Percentiles rank a stretch among this genome's conserved stretches.
Conservation (phyloP, 2,888 invertebrate species). For the Drosophila monieri region DNA sequence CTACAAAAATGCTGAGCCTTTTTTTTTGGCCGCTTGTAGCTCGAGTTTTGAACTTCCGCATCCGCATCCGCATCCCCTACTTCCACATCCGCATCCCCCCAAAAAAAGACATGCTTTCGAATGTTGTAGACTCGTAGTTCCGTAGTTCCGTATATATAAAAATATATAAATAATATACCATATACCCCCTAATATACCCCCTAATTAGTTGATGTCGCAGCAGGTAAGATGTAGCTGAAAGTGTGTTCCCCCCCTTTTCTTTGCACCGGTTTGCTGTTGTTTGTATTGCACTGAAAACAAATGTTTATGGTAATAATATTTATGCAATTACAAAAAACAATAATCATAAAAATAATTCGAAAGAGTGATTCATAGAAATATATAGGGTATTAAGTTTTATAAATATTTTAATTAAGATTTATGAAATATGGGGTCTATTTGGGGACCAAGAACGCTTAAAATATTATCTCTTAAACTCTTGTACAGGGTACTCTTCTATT, state of each 20-base stretch:
- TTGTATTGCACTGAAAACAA: slow-evolving; percentile 9
- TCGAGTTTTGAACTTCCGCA: slow-evolving; percentile 17
- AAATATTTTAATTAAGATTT: no score
- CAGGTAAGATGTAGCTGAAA: slow-evolving; percentile 35
- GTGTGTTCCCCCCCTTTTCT: slow-evolving; percentile 2
- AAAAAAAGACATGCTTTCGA: slow-evolving; percentile 5
- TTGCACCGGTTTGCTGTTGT: slow-evolving; percentile 16
- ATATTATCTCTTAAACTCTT: no score
- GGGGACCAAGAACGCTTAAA: no score
- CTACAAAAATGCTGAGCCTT: slow-evolving; percentile 11
- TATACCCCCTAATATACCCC: background rate
- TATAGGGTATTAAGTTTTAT: no score
- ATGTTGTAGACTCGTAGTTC: slow-evolving; percentile 9
- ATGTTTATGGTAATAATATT: background rate
- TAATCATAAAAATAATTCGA: background rate
- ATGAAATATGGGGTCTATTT: no score
- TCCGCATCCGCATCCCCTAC: slow-evolving; percentile 9
- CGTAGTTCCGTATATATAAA: slow-evolving; percentile 11
- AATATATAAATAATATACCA: background rate
- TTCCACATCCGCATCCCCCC: slow-evolving; percentile 20
- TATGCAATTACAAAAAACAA: background rate
- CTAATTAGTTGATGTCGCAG: slow-evolving; percentile 1
- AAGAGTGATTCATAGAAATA: background rate
- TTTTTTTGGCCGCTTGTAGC: slow-evolving; percentile 18
- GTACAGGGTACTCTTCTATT: slow-evolving; percentile 9